Conservation (phyloP, 2,797 vertebrate species). For the Toxotes lorentzi region DNA sequence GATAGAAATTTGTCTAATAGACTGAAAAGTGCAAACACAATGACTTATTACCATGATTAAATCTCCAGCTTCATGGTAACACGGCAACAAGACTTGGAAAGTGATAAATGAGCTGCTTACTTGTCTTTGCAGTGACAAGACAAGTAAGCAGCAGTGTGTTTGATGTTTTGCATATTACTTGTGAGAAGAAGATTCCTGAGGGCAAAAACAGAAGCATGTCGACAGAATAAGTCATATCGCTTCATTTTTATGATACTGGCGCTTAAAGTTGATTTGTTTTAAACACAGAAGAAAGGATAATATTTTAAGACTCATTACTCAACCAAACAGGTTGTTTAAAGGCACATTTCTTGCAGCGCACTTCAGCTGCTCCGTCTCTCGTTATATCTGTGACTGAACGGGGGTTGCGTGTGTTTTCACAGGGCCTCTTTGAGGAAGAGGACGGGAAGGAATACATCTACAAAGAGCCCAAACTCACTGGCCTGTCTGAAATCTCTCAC, state of each 20-base stretch:
- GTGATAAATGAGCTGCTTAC: too few species aligned
- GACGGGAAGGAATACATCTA: conserved; percentile 98
- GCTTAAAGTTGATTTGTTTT: not conserved
- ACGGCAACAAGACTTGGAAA: too few species aligned
- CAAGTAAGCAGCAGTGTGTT: too few species aligned
- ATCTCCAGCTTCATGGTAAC: too few species aligned
- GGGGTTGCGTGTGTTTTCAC: conserved; percentile 3
- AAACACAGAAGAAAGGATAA: not conserved
- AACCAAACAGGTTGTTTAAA: not conserved
- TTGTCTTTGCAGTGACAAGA: too few species aligned
- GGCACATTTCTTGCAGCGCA: too few species aligned
- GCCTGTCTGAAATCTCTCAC: conserved; percentile 96
- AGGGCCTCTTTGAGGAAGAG: conserved; percentile 98
- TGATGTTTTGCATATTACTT: too few species aligned
- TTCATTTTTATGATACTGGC: not conserved
- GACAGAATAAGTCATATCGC: not conserved
- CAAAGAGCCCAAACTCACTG: conserved; percentile 97
- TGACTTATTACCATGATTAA: too few species aligned
- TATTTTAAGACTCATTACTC: not conserved
- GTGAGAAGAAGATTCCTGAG: too few species aligned
- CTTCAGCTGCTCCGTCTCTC: not conserved
- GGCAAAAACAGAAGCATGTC: not conserved
- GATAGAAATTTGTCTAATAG: too few species aligned
- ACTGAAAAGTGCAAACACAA: too few species aligned
- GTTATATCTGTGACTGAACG: not conserved